phyloP scores from a whole-genome alignment of 2,888 invertebrate genomes.

The Agonopterix alstromeriana region DNA sequence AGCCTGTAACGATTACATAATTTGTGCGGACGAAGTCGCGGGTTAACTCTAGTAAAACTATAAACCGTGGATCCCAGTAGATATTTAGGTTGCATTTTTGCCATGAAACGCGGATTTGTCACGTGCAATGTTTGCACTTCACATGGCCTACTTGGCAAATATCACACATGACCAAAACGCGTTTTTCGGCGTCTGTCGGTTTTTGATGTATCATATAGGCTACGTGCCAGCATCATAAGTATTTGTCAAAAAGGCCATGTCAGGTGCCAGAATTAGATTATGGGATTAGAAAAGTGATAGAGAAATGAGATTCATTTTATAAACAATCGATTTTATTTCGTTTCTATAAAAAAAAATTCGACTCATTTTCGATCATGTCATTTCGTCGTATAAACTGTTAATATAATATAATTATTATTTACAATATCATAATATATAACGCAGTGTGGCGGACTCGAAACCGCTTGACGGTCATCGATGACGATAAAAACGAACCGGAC shows the following conservation, averaged over 20 bases:
- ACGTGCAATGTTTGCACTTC: too few species aligned
- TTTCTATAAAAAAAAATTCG: conserved; percentile 74
- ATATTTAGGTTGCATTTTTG: too few species aligned
- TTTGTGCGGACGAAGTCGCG: too few species aligned
- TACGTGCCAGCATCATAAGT: background rate
- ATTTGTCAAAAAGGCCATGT: too few species aligned
- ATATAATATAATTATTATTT: conserved; percentile 38
- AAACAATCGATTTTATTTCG: conserved; percentile 67
- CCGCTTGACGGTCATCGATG: conserved; percentile 5
- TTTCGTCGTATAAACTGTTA: conserved; percentile 62
- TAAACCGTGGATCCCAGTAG: too few species aligned
- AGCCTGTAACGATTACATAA: too few species aligned
- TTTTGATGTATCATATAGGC: too few species aligned
- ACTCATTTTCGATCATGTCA: conserved; percentile 58
- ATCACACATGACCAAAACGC: too few species aligned
- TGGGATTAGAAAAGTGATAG: background rate
- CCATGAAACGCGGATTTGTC: too few species aligned
- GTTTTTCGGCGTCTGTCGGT: too few species aligned
- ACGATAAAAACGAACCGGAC: conserved; percentile 24
- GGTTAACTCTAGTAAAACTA: too few species aligned
- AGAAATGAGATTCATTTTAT: conserved; percentile 15
- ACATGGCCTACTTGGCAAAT: too few species aligned
- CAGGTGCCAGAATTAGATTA: background rate
- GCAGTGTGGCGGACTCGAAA: conserved; percentile 18
- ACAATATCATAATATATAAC: conserved; percentile 37